Evolutionary conservation across 2,113 vertebrate species (phyloP), one percentile per base, ranked within the genome.

Genomic region (Trachemys scripta): DNA sequence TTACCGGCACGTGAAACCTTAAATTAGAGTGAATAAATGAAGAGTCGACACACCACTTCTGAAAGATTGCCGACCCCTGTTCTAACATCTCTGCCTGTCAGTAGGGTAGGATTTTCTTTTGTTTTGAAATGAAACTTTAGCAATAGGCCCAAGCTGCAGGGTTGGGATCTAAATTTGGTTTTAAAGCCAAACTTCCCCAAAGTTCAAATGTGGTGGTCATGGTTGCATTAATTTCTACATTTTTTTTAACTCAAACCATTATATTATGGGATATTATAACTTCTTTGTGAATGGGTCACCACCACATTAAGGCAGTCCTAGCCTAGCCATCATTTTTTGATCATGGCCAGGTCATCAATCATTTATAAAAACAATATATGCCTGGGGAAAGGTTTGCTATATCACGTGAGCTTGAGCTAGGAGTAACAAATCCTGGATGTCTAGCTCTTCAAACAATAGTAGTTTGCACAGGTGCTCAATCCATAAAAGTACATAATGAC

Each of bases 401-500:
- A 27, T 6, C 9, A 29, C 8, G 2, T 35, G 16, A 54, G 0
- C 47, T 54, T 31, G 13, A 50, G 16, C 9, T 4, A 90, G 76
- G 78, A 89, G 6, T 78, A 25, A n/a, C 19, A 3, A 6, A 12
- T 42, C 47, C 3, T 3, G 38, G 35, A 11, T 25, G 90, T 78
- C 47, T 25, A 24, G n/a, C 16, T 92, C 85, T 62, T 53, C 0
- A 5, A 35, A 17, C 11, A 85, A 29, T 8, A 87, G 38, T 27
- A 10, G 3, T 47, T 27, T 78, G 5, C 29, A 57, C 24, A 5
- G 0, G 0, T 16, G 10, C 51, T 19, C 75, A 25, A 5, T 20
- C 80, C 79, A 45, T 59, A 17, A 42, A 5, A 38, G 25, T 29
- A 78, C 47, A 82, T 53, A 56, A 1, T 1, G 4, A 8, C 3